Percentiles rank a stretch among this genome's conserved stretches.
Evolutionary conservation across 1,140 invertebrate genomes (phyloP).

Genomic region (Macrostomum lignano): DNA sequence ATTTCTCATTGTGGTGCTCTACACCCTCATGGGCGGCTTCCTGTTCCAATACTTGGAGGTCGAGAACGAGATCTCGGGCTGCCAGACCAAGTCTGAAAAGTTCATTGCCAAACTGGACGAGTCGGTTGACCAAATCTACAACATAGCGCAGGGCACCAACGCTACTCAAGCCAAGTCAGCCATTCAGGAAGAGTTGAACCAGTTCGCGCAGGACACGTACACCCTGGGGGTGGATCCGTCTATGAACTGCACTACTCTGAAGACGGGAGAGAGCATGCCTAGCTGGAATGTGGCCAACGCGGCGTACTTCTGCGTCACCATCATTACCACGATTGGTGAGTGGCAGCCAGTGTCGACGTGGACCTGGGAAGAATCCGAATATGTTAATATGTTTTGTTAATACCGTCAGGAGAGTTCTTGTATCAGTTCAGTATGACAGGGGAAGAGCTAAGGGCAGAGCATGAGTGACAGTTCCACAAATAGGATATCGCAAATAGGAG

Average conservation of each 20-base stretch:
- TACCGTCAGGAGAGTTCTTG: no score
- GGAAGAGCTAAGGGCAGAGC: no score
- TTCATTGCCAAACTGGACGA: background rate
- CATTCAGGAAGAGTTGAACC: no score
- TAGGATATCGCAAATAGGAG: no score
- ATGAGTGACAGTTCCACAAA: no score
- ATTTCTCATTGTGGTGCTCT: slow-evolving; percentile 54
- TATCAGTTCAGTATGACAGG: no score
- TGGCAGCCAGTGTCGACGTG: no score
- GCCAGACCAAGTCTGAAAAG: slow-evolving; percentile 4
- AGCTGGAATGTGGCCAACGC: slow-evolving; percentile 48
- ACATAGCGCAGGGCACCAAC: no score
- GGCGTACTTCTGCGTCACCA: slow-evolving; percentile 65
- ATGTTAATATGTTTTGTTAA: no score
- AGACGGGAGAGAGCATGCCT: background rate
- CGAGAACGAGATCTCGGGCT: slow-evolving; percentile 26
- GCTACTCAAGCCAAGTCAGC: no score
- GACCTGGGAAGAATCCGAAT: background rate
- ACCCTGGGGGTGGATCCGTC: background rate
- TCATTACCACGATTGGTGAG: slow-evolving; percentile 78
- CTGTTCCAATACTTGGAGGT: slow-evolving; percentile 60
- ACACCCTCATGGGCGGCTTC: slow-evolving; percentile 59
- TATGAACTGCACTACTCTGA: slow-evolving; percentile 1
- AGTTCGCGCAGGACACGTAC: no score
- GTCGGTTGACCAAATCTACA: background rate